Evolutionary conservation across 1,140 invertebrate genomes (phyloP).

Genomic region (Drosophila varians): DNA sequence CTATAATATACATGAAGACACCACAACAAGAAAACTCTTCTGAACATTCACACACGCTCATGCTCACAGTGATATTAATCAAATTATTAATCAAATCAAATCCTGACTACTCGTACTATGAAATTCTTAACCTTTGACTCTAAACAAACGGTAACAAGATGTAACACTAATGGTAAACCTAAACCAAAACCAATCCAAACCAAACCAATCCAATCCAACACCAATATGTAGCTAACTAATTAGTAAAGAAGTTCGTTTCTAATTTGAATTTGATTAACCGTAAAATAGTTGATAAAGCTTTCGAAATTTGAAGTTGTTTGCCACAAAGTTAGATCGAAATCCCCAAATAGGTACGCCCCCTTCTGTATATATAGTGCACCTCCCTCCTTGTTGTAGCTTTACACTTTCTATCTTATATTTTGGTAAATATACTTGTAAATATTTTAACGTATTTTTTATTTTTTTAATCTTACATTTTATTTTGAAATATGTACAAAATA

Average conservation of each 20-base stretch:
- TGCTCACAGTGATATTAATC: constrained; percentile 83
- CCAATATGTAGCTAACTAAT: constrained; percentile 79
- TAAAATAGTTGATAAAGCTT: constrained; percentile 68
- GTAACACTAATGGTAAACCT: constrained; percentile 73
- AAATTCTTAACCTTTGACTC: constrained; percentile 71
- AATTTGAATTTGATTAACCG: constrained; percentile 71
- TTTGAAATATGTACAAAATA: constrained; percentile 75
- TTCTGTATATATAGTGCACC: constrained; percentile 66
- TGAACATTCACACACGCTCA: constrained; percentile 84
- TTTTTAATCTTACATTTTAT: constrained; percentile 74
- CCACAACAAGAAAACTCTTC: constrained; percentile 70
- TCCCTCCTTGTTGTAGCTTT: constrained; percentile 63
- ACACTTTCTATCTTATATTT: constrained; percentile 77
- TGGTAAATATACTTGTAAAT: constrained; percentile 84
- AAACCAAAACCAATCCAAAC: constrained; percentile 51
- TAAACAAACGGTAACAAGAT: constrained; percentile 67
- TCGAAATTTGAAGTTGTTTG: constrained; percentile 32
- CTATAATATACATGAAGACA: constrained; percentile 59
- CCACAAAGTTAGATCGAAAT: constrained; percentile 46
- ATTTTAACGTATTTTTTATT: constrained; percentile 84
- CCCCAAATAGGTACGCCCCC: constrained; percentile 41
- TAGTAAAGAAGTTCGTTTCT: constrained; percentile 72
- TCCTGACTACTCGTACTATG: constrained; percentile 64
- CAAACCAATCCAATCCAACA: constrained; percentile 40
- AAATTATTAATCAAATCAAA: constrained; percentile 64